phyloP scores from a whole-genome alignment of 1,140 invertebrate species.

The Drosophila arawakana region DNA sequence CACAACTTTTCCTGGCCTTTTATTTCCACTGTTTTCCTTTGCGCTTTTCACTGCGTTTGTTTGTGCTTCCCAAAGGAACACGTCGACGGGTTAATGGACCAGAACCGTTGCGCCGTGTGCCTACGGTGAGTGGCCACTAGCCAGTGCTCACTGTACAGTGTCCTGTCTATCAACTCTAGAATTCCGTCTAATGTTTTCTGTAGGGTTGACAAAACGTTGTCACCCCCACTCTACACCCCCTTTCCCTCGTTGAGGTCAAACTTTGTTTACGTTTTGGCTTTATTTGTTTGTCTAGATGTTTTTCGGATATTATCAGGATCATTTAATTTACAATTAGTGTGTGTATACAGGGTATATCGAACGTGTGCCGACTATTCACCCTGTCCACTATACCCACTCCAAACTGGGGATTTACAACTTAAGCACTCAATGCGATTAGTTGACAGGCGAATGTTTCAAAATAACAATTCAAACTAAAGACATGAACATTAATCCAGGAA shows the following conservation, averaged over 20 bases:
- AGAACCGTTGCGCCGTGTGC: conserved; percentile 81
- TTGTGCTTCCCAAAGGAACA: conserved; percentile 44
- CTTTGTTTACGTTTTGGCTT: conserved; percentile 75
- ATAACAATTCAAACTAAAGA: neutral
- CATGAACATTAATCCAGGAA: neutral
- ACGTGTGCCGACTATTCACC: conserved; percentile 19
- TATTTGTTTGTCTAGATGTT: conserved; percentile 74
- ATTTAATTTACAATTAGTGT: conserved; percentile 82
- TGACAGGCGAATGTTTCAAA: conserved; percentile 27
- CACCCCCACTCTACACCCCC: neutral
- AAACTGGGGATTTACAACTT: conserved; percentile 30
- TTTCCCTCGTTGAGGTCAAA: conserved; percentile 55
- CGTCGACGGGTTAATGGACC: conserved; percentile 83
- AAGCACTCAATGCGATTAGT: conserved; percentile 50
- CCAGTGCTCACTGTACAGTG: conserved; percentile 4
- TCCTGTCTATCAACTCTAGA: conserved; percentile 17
- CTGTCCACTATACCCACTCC: neutral
- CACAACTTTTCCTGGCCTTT: too few species aligned
- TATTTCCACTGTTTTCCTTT: conserved; percentile 10
- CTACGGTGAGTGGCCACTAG: conserved; percentile 60
- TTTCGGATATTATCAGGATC: conserved; percentile 83
- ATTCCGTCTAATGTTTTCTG: conserved; percentile 18
- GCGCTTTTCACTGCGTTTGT: conserved; percentile 38
- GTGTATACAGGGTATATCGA: conserved; percentile 8
- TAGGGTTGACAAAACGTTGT: conserved; percentile 38